phyloP scores from a whole-genome alignment of 2,113 vertebrate species.

The Neogale vison region DNA sequence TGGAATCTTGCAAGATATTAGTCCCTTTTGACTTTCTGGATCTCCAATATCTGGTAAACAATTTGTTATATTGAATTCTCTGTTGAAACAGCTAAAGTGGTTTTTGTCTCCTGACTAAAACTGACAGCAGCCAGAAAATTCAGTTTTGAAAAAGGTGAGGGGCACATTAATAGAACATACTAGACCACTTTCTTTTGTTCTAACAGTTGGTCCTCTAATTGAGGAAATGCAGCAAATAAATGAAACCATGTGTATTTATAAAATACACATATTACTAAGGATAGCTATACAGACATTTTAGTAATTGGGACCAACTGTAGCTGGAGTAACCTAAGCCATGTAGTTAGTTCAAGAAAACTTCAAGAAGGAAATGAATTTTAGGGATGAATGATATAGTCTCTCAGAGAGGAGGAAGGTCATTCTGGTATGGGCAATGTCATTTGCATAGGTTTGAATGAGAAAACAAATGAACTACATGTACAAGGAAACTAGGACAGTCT shows the following conservation, averaged over 20 bases:
- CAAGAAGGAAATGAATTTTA: constrained; percentile 49
- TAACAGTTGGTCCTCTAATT: constrained; percentile 15
- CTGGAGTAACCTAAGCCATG: not conserved
- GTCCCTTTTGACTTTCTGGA: constrained; percentile 23
- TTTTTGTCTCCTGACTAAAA: constrained; percentile 40
- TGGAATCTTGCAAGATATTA: not conserved
- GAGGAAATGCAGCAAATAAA: constrained; percentile 19
- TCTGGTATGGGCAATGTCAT: constrained; percentile 38
- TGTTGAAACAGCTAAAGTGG: constrained; percentile 35
- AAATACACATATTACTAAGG: not conserved
- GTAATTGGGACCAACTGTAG: not conserved
- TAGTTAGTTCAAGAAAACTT: constrained; percentile 50
- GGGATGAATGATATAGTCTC: not conserved
- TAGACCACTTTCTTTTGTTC: constrained; percentile 7
- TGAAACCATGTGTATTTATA: constrained; percentile 31
- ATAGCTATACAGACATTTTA: not conserved
- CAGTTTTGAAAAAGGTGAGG: constrained; percentile 32
- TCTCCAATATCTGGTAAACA: not conserved
- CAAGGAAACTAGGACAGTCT: constrained; percentile 33
- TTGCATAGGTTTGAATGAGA: constrained; percentile 26
- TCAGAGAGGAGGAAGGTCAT: constrained; percentile 29
- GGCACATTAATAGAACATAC: not conserved
- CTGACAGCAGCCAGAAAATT: constrained; percentile 21
- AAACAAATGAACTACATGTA: constrained; percentile 56
- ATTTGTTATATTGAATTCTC: not conserved